A percentile compares a stretch with the other conserved stretches of the same genome.
Evolutionary conservation across 2,113 vertebrate genomes (phyloP).

Genomic region (Empidonax traillii): DNA sequence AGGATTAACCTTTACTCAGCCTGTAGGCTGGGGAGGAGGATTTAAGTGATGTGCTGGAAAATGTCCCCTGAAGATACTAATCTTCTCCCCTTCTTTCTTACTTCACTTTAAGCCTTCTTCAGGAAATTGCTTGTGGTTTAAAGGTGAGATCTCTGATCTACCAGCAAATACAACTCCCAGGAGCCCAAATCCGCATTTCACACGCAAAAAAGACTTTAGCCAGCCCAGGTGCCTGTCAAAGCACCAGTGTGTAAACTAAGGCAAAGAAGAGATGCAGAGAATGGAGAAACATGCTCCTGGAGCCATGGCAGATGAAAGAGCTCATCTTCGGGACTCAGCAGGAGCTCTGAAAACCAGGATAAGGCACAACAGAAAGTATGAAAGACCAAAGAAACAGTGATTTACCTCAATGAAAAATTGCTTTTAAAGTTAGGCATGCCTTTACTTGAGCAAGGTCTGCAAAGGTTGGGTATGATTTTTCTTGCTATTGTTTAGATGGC

Average conservation of each 20-base stretch:
- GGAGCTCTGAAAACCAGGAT: not conserved
- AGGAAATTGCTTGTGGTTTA: conserved; percentile 35
- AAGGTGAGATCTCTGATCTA: conserved; percentile 4
- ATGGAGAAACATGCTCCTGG: not conserved
- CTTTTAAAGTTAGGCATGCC: not conserved
- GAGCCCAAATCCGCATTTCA: not conserved
- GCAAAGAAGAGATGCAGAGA: not conserved
- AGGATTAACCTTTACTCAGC: conserved; percentile 48
- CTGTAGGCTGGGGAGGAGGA: not conserved
- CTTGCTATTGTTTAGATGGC: not conserved
- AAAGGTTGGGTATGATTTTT: not conserved
- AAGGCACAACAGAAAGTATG: accelerated
- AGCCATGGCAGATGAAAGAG: not conserved
- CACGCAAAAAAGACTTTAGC: not conserved
- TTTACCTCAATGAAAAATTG: not conserved
- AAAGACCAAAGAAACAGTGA: not conserved
- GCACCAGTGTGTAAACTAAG: not conserved
- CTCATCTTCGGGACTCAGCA: not conserved
- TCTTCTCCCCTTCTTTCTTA: not conserved
- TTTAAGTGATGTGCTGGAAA: conserved; percentile 38
- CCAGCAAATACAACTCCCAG: not conserved
- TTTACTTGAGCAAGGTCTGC: not conserved
- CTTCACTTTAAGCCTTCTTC: conserved; percentile 17
- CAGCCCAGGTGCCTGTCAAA: conserved; percentile 6
- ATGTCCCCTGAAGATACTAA: conserved; percentile 19